Evolutionary conservation across 1,140 invertebrate genomes (phyloP).

Genomic region (Aplysia californica): DNA sequence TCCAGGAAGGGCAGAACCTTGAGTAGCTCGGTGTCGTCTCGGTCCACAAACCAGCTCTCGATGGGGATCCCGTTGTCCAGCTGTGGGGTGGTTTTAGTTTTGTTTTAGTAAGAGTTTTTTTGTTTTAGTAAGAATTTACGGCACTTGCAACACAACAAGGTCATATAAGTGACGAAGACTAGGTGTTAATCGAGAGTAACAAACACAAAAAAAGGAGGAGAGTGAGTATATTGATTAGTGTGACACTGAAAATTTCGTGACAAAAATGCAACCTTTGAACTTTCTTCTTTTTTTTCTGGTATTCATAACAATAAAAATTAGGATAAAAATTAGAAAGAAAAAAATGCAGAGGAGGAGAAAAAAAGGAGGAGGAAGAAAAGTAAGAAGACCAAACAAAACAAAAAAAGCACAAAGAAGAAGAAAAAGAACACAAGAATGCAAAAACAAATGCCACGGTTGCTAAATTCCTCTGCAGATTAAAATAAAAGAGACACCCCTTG

Average conservation of each 20-base stretch:
- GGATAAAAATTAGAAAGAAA: not conserved
- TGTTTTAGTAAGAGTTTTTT: too few relatives aligned
- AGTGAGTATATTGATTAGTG: not conserved
- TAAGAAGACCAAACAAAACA: too few relatives aligned
- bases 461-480: not conserved
- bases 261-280: not conserved
- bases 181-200: too few relatives aligned
- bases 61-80: slow-evolving; percentile 97
- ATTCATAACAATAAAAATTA: not conserved
- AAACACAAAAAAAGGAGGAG: too few relatives aligned
- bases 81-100: slow-evolving; percentile 70
- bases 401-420: too few relatives aligned
- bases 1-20: slow-evolving; percentile 95
- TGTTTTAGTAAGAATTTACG: too few relatives aligned
- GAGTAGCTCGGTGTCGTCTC: slow-evolving; percentile 89
- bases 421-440: too few relatives aligned
- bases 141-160: too few relatives aligned
- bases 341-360: not conserved
- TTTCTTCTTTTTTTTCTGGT: not conserved
- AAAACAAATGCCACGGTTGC: too few relatives aligned
- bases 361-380: not conserved
- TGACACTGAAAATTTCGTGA: not conserved
- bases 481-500: not conserved
- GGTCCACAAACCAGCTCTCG: slow-evolving; percentile 96
- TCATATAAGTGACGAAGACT: too few relatives aligned